phyloP scores from a whole-genome alignment of 2,797 vertebrate species.

The Sus cebifrons region DNA sequence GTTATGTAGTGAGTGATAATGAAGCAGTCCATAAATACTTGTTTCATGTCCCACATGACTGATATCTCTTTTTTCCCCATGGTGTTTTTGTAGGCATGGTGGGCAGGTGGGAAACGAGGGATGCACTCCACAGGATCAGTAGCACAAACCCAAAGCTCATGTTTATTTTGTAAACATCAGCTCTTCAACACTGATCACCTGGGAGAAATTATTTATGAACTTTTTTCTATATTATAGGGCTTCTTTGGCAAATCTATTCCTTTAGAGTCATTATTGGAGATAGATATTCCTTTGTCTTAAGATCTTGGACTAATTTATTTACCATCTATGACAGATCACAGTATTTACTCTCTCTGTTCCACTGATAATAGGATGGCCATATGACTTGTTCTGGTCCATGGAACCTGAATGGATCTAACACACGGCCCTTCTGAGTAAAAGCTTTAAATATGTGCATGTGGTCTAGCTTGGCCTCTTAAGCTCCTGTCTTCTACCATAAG shows the following conservation, averaged over 20 bases:
- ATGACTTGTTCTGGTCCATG: background rate
- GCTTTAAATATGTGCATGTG: background rate
- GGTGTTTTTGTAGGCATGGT: background rate
- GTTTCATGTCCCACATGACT: background rate
- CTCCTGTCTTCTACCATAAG: background rate
- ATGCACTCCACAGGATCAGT: background rate
- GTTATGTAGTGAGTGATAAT: background rate
- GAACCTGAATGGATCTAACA: background rate
- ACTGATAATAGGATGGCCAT: background rate
- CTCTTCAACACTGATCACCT: background rate
- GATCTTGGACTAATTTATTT: background rate
- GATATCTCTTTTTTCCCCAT: background rate
- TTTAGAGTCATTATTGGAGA: background rate
- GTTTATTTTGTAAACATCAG: conserved; percentile 10
- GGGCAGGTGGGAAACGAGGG: background rate
- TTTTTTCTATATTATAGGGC: background rate
- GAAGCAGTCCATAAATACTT: background rate
- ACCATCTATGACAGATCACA: background rate
- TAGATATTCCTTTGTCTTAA: background rate
- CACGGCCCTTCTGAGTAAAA: background rate
- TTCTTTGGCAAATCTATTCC: background rate
- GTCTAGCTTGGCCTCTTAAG: background rate
- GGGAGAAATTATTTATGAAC: background rate
- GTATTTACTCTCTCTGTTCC: background rate
- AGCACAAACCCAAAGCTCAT: background rate